Conservation (phyloP, 2,797 vertebrate species). For the Emys orbicularis region DNA sequence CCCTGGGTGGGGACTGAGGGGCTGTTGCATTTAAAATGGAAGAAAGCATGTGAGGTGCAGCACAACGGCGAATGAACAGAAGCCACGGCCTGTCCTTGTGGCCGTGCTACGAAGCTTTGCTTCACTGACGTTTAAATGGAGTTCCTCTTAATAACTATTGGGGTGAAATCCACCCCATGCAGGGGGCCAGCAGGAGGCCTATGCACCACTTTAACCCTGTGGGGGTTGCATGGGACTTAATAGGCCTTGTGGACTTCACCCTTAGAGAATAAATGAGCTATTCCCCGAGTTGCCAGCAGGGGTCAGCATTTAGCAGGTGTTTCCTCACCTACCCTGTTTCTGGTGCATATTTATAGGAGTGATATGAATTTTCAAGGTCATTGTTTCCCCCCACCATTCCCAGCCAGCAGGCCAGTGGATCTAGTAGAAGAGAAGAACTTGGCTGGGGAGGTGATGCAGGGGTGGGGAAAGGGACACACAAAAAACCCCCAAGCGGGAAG, state of each 20-base stretch:
- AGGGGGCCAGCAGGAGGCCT: background rate
- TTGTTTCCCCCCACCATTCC: slow-evolving; percentile 21
- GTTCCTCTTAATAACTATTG: slow-evolving; percentile 37
- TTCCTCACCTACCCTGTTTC: slow-evolving; percentile 36
- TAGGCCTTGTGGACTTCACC: slow-evolving; percentile 43
- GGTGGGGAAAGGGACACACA: background rate
- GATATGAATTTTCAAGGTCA: slow-evolving; percentile 44
- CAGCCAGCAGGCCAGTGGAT: background rate
- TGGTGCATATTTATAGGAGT: slow-evolving; percentile 47
- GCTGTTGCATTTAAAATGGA: background rate
- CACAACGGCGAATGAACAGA: slow-evolving; percentile 15
- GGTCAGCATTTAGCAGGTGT: slow-evolving; percentile 41
- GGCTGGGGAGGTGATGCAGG: background rate
- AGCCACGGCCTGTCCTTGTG: slow-evolving; percentile 19
- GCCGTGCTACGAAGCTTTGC: slow-evolving; percentile 45
- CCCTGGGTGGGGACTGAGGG: slow-evolving; percentile 17
- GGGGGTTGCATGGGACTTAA: background rate
- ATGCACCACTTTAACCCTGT: background rate
- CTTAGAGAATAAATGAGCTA: slow-evolving; percentile 5
- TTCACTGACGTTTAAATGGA: slow-evolving; percentile 42
- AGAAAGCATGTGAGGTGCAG: slow-evolving; percentile 18
- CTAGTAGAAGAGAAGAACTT: background rate
- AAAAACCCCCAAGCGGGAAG: background rate
- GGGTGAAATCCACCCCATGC: background rate
- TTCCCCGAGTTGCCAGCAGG: background rate